Base-by-base conservation (phyloP, 2,797 vertebrate species). In the Diplodus puntazzo region DNA sequence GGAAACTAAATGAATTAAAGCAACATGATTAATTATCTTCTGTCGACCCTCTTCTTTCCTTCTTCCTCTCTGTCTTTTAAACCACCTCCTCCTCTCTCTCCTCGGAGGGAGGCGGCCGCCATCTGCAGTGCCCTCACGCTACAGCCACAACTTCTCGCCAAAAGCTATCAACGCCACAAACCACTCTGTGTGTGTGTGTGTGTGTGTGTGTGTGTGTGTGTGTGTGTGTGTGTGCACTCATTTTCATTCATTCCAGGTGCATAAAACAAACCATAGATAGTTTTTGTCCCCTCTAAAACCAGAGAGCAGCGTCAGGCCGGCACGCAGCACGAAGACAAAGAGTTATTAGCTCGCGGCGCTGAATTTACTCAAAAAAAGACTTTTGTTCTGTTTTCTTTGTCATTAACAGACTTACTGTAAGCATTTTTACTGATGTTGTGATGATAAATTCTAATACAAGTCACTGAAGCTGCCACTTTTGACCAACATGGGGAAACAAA, bases 61-160 rank as follows among this genome's bases (percentile, higher is more conserved):
- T 7, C 18, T 21, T 16, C 17, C 12, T 45, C 1, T 54, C 18
- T 25, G 25, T 27, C 5, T 18, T 46, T 21, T 30, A 6, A 17
- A 9, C 14, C n/a, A 9, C 54, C 42, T 43, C 53, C 59, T 48
- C 50, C 45, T 59, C 65, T 48, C 53, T 23, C 55, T 79, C 58
- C 50, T 68, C 60, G 11, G 57, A 59, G 34, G 48, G 50, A 53
- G 46, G 34, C 57, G n/a, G 61, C 25, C 27, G 67, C 25, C 65
- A 79, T 85, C 76, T 75, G 83, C 83, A 83, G 73, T 83, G 73
- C 55, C 75, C 83, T 85, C 80, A 83, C 73, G 69, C 83, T 42
- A 50, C 60, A 59, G 69, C 60, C 48, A 13, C 53, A 57, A 20
- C 39, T 39, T 52, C 66, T 62, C 57, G 73, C 76, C 82, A 84